phyloP scores from a whole-genome alignment of 2,797 vertebrate species.

The Lagodon rhomboides region DNA sequence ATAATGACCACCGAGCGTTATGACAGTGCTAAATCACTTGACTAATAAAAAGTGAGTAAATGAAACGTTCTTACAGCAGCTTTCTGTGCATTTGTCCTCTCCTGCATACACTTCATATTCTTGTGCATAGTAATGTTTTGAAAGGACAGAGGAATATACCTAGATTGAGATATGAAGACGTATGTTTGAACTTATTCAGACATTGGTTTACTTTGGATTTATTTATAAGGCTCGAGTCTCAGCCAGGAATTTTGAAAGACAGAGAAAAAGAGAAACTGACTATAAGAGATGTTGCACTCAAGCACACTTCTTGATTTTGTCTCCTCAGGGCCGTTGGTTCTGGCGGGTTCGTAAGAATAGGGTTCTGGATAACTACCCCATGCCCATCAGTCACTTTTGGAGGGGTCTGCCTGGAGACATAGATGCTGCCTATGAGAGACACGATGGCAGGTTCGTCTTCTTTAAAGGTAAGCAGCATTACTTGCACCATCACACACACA shows the following conservation, averaged over 20 bases:
- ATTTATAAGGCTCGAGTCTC: not conserved
- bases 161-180: not conserved
- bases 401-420: constrained; percentile 95
- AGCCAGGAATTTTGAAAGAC: not conserved
- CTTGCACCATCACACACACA: not conserved
- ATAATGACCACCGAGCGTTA: constrained; percentile 32
- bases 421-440: constrained; percentile 94
- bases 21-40: constrained; percentile 4
- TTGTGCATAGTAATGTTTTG: not conserved
- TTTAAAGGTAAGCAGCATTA: constrained; percentile 91
- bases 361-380: constrained; percentile 97
- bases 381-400: constrained; percentile 98
- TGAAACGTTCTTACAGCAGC: not conserved
- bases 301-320: not conserved
- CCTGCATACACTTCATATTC: not conserved
- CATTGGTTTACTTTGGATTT: not conserved
- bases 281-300: not conserved
- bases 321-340: constrained; percentile 93
- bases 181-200: not conserved
- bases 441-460: constrained; percentile 95
- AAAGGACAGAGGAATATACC: not conserved
- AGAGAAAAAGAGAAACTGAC: not conserved
- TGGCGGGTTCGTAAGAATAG: constrained; percentile 97
- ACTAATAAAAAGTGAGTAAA: constrained; percentile 18
- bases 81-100: not conserved